phyloP scores from a whole-genome alignment of 2,113 vertebrate species.

The Otis tarda region DNA sequence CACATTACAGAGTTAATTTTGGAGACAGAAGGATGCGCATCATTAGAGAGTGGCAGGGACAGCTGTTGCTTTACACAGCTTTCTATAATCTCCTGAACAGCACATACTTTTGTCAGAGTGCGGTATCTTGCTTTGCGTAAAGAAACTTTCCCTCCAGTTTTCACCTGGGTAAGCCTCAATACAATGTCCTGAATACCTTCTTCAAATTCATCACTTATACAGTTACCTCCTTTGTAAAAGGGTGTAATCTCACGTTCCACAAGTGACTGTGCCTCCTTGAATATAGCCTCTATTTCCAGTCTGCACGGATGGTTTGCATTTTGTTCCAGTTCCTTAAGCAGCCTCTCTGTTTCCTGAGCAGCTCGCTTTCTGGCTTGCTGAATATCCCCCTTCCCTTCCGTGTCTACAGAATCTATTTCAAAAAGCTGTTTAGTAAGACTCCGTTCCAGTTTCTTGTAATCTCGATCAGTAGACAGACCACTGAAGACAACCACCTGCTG shows the following conservation, averaged over 20 bases:
- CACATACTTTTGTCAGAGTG: conserved; percentile 88
- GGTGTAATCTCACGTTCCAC: conserved; percentile 84
- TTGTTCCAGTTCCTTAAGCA: conserved; percentile 92
- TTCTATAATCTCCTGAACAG: conserved; percentile 91
- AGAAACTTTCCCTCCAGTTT: conserved; percentile 90
- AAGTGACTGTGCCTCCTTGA: conserved; percentile 83
- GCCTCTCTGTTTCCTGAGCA: conserved; percentile 88
- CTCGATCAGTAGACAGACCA: conserved; percentile 86
- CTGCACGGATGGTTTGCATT: conserved; percentile 90
- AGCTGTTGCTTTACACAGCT: conserved; percentile 83
- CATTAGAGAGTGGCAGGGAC: conserved; percentile 89
- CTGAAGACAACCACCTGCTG: conserved; percentile 89
- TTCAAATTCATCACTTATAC: conserved; percentile 87
- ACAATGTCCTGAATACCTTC: conserved; percentile 90
- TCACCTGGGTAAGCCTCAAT: conserved; percentile 90
- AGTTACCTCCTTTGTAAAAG: conserved; percentile 77
- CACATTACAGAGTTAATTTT: conserved; percentile 92
- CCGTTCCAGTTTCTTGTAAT: conserved; percentile 90
- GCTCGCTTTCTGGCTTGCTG: conserved; percentile 89
- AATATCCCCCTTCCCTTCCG: conserved; percentile 87
- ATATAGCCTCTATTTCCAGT: conserved; percentile 87
- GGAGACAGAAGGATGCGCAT: conserved; percentile 87
- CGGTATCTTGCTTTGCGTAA: conserved; percentile 91
- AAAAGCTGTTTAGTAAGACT: conserved; percentile 87
- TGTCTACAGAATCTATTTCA: conserved; percentile 94